Base-by-base conservation (phyloP, 2,797 vertebrate species). In the Oreortyx pictus region DNA sequence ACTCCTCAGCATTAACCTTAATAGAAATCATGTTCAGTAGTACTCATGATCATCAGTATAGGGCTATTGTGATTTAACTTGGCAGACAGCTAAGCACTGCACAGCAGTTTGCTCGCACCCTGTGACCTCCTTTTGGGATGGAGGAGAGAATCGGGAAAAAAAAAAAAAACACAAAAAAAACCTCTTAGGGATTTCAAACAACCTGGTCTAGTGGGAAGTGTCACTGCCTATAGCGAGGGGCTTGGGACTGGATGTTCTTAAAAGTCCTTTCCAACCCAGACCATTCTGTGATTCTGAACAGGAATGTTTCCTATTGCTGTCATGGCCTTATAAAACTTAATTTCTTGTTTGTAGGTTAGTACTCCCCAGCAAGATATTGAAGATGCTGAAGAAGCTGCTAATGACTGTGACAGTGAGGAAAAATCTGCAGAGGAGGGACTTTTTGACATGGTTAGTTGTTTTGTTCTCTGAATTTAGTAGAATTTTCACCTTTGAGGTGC, bases 381-480 rank as follows among this genome's bases (percentile, higher is more conserved):
- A 96, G 98, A 99, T 18, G 97, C 98, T 22, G 99, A 99, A 94
- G 98, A 99, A 93, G 33, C 65, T 39, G 95, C 88, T 17, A 92
- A 95, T 82, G 97, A 93, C 37, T 73, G 41, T 82, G 80, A 72
- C 35, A 71, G 52, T 0, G 91, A 87, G 49, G 90, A 93, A 33
- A 96, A 95, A 43, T 80, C 94, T 60, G 43, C 90, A n/a, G 98
- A 98, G 46, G 98, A 99, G 86, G 98, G 98, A 20, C 97, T 99
- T 54, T 99, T 99, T 96, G 97, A 98, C 78, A 99, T 99, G 99
- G 99, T 99, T 96, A 92, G 95, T 15, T 65, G 61, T 85, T 39
- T 82, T 87, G 22, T 54, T 70, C 33, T 71, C 13, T 29, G 7
- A 2, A 19, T 19, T 82, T 29, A 7, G 56, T 87, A 77, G 68